Evolutionary conservation across 2,888 invertebrate genomes (phyloP).

Genomic region (Caenorhabditis doughertyi): DNA sequence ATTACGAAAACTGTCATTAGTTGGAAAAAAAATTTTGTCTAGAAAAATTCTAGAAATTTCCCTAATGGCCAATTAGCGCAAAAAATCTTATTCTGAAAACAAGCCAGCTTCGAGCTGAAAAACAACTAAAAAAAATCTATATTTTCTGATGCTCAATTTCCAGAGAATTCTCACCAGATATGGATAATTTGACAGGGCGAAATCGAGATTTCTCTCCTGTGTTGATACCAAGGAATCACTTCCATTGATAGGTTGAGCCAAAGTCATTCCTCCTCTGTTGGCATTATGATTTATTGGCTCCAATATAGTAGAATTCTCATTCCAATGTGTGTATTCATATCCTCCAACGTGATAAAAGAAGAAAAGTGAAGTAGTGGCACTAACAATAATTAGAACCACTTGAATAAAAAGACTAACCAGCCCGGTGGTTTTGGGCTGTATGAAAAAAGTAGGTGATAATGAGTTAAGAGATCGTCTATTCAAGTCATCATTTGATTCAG

Average conservation of each 20-base stretch:
- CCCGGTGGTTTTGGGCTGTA: conserved; percentile 68
- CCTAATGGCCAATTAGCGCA: no score
- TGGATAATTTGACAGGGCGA: neutral
- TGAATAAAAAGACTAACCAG: conserved; percentile 71
- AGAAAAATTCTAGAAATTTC: no score
- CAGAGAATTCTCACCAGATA: conserved; percentile 4
- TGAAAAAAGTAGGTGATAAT: conserved; percentile 62
- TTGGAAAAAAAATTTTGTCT: no score
- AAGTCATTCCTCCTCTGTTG: neutral
- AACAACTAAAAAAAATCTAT: neutral
- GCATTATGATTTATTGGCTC: conserved; percentile 65
- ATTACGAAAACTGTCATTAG: no score
- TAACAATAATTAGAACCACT: conserved; percentile 65
- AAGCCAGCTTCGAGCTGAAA: no score
- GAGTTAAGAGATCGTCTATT: conserved; percentile 17
- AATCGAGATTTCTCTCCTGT: conserved; percentile 8
- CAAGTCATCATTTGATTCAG: neutral
- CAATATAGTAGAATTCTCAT: conserved; percentile 72
- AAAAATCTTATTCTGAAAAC: no score
- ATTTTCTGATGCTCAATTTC: no score
- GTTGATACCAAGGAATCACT: conserved; percentile 46
- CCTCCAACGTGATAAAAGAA: conserved; percentile 77
- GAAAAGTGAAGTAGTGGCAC: conserved; percentile 66
- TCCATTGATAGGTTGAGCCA: neutral
- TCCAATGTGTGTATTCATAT: conserved; percentile 73